Percentiles rank a stretch among this genome's conserved stretches.
These are phyloP conservation scores for Coccyzus lansbergi DNA, from an alignment of 2,797 vertebrate species.

Conservation along the genomic window DNA sequence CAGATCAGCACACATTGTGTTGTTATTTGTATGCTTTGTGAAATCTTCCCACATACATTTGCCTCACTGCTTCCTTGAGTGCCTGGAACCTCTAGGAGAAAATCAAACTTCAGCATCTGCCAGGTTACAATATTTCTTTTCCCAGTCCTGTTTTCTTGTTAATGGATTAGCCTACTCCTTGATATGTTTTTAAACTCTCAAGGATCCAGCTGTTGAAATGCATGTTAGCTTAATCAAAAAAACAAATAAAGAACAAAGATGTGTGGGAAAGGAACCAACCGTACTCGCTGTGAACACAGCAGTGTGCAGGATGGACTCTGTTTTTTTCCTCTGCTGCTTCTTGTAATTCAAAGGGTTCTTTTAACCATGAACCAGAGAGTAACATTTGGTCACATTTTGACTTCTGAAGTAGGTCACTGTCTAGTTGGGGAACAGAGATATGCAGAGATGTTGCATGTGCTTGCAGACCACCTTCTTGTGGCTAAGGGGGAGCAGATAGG, in stretches of 20 bases:
- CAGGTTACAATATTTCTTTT: background rate
- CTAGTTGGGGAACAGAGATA: constrained; percentile 5
- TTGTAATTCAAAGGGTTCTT: constrained; percentile 11
- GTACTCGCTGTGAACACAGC: constrained; percentile 28
- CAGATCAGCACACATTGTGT: background rate
- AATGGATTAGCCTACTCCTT: background rate
- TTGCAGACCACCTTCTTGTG: constrained; percentile 10
- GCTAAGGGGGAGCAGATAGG: constrained; percentile 22
- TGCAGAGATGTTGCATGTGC: background rate
- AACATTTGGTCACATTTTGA: constrained; percentile 67
- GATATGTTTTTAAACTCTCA: constrained; percentile 34
- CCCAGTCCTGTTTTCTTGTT: background rate
- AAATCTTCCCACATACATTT: background rate
- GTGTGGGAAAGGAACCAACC: constrained; percentile 59
- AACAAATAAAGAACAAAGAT: constrained; percentile 42
- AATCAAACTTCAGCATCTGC: background rate
- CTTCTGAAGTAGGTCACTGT: constrained; percentile 55
- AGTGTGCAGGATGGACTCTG: constrained; percentile 36
- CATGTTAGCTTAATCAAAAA: constrained; percentile 45
- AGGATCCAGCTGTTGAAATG: constrained; percentile 41
- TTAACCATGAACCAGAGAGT: constrained; percentile 30
- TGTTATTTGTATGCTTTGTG: background rate
- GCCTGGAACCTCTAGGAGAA: background rate
- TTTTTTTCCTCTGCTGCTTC: constrained; percentile 33
- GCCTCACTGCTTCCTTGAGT: background rate